Evolutionary conservation across 1,140 invertebrate species (phyloP).

Genomic region (Bombus waltoni): DNA sequence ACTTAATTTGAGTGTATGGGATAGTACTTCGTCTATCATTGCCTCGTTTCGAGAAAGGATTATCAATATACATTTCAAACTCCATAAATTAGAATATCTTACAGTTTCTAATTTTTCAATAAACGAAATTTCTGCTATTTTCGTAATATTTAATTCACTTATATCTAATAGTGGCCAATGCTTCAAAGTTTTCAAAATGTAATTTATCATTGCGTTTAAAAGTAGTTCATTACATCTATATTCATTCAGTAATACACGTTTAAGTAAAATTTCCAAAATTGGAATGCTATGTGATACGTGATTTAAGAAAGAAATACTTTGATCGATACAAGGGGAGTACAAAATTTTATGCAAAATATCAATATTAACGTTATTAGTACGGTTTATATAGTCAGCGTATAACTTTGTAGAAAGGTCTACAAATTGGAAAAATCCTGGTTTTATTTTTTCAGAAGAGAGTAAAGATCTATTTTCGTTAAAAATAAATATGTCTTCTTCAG

Average conservation of each 20-base stretch:
- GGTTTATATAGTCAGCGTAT: slow-evolving; percentile 44
- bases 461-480: slow-evolving; percentile 3
- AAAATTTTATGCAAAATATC: slow-evolving; percentile 57
- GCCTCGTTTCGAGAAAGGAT: slow-evolving; percentile 36
- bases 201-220: slow-evolving; percentile 49
- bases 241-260: slow-evolving; percentile 19
- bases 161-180: neutral
- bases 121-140: slow-evolving; percentile 18
- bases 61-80: slow-evolving; percentile 39
- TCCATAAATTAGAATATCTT: slow-evolving; percentile 6
- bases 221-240: slow-evolving; percentile 25
- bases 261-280: slow-evolving; percentile 43
- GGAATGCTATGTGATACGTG: slow-evolving; percentile 13
- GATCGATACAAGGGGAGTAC: slow-evolving; percentile 48
- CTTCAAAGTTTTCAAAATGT: slow-evolving; percentile 44
- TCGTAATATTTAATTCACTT: slow-evolving; percentile 20
- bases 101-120: neutral
- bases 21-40: slow-evolving; percentile 32
- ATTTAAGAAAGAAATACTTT: slow-evolving; percentile 64
- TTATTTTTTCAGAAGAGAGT: slow-evolving; percentile 34
- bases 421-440: slow-evolving; percentile 73
- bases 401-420: slow-evolving; percentile 58
- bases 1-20: slow-evolving; percentile 11
- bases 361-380: slow-evolving; percentile 25
- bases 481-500: neutral